These are phyloP conservation scores for Pycnomerus fuliginosus DNA, from an alignment of 2,888 invertebrate genomes.

Conservation along the genomic window DNA sequence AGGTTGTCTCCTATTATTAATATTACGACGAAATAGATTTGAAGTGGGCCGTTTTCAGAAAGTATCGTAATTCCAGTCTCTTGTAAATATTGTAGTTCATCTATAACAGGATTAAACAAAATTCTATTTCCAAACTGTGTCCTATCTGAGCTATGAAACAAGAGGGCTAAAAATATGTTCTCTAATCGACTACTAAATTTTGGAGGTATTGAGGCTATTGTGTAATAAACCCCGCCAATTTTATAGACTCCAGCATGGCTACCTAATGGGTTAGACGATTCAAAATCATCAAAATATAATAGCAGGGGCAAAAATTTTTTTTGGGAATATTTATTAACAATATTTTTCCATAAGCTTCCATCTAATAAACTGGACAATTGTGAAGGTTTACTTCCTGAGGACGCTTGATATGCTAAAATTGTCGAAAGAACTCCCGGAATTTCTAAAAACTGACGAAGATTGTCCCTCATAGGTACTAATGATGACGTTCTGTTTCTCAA, in stretches of 20 bases:
- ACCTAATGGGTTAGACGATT: conserved; percentile 2
- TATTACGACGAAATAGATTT: not conserved
- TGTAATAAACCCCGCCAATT: conserved; percentile 1
- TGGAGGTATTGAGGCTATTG: conserved; percentile 1
- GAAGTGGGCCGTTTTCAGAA: not conserved
- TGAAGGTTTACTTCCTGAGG: not conserved
- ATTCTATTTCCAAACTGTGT: conserved; percentile 3
- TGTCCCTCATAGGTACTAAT: not conserved
- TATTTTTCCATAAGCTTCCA: not conserved
- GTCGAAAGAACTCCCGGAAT: not conserved
- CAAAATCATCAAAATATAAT: conserved; percentile 6
- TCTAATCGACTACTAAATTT: not conserved
- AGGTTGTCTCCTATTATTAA: not conserved
- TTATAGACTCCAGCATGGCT: conserved; percentile 2
- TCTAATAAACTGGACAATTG: not conserved
- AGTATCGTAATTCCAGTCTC: not conserved
- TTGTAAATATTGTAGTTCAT: conserved; percentile 3
- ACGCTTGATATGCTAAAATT: not conserved
- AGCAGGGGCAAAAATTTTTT: conserved; percentile 1
- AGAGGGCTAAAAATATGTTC: conserved; percentile 4
- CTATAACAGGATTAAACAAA: not conserved
- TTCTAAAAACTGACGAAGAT: not conserved
- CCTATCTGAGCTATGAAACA: conserved; percentile 6
- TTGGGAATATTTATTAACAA: conserved; percentile 1
- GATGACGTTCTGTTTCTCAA: not conserved